Base-by-base conservation (phyloP, 2,797 vertebrate genomes). In the Morelia viridis region DNA sequence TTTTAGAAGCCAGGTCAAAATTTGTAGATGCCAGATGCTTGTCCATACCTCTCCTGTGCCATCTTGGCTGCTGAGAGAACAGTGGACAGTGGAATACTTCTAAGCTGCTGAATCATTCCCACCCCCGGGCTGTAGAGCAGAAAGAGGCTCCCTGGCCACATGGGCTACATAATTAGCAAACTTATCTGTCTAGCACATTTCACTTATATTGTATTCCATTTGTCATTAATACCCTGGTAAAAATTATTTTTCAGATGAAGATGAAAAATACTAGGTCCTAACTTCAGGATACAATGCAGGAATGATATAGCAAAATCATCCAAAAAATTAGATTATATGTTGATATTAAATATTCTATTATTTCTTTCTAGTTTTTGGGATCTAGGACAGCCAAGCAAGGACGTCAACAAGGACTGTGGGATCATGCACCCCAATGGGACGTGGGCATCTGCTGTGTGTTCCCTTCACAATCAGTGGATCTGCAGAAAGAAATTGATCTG, bases 401-500 rank as follows among this genome's bases (percentile, higher is more conserved):
- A 28, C 17, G 7, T 4, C 3, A 13, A 88, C 17, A 90, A 88
- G 68, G 2, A 58, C 60, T 92, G 92, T 35, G 92, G 58, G 17
- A 31, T 92, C 89, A 84, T 92, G 8, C 31, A 84, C 17, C 31
- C 89, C 65, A 31, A 19, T 17, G 92, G 92, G 58, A 83, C 10
- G 26, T 92, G 92, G 92, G 85, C 46, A 15, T 62, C 92, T 31
- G 89, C 68, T 46, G 1, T n/a, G 58, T 92, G 92, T 84, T 90
- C 92, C 28, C 6, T 57, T 92, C 31, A 31, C 6, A 26, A 90
- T 5, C 60, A 1, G 17, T 92, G 92, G 92, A 88, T 92, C 88
- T 92, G 92, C 62, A 88, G 90, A 84, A 90, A 53, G 85, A 83
- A 5, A 53, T 28, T 92, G 60, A 46, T 84, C 50, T 92, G 92